Base-by-base conservation (phyloP, 64 coral and sea anemone genomes). In the Pachyseris speciosa region DNA sequence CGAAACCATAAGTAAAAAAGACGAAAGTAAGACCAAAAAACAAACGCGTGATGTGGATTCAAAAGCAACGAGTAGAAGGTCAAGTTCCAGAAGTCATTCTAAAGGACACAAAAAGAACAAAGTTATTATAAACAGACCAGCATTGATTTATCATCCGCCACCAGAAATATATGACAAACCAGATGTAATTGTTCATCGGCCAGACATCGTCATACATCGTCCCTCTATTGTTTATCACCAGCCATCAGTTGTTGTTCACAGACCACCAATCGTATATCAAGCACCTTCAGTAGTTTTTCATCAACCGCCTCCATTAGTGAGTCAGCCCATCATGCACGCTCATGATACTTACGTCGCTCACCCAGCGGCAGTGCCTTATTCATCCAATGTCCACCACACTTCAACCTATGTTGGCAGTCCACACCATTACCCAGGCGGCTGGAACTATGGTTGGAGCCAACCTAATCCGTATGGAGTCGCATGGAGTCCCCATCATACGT, bases 221-320 rank as follows among this genome's bases (percentile, higher is more conserved):
- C 96, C 96, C 10, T 98, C 96, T 5, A 81, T 98, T 70, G 96
- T 98, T 1, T 98, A 95, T 32, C 93, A 98, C 72, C 93, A 95
- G 39, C 86, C 96, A 38, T 92, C 96, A 2, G 96, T 98, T 5
- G 96, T 98, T 38, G 75, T 98, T 52, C 96, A 98, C n/a, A 88
- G 96, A 84, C 96, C 96, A 1, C 70, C 96, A 5, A 76, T 98
- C n/a, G 63, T 95, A 25, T 98, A 98, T 41, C 93, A 74, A 37
- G 76, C 95, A 49, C 96, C 96, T 75, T 69, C 93, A 9, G 96
- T 98, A 38, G 93, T 98, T 5, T 98, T 98, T 75, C 93, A 98
- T 73, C 96, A 98, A 42, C 96, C 96, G 7, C 89, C 96, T 1
- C 96, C 96, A 19, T 88, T 98, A 72, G 93, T 95, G 48, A 69